A percentile compares a stretch with the other conserved stretches of the same genome.
Evolutionary conservation across 2,888 invertebrate species (phyloP).

Genomic region (Agrilus biguttatus): DNA sequence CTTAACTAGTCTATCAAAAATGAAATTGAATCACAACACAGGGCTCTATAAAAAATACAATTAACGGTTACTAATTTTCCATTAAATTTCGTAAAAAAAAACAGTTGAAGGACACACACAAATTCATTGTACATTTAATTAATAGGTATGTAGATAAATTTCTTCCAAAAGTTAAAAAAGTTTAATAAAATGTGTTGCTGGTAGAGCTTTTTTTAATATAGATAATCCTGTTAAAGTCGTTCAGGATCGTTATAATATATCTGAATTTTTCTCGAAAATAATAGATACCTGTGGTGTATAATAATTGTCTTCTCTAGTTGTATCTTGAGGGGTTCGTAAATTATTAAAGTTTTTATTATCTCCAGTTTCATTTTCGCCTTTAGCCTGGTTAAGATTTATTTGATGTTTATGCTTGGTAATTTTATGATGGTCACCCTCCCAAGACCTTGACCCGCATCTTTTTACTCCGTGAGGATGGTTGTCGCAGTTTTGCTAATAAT

Average conservation of each 20-base stretch:
- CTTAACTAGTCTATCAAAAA: too few species aligned
- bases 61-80: too few species aligned
- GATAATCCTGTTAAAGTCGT: too few species aligned
- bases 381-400: constrained; percentile 7
- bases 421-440: constrained; percentile 44
- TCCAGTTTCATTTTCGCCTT: neutral
- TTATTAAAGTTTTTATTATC: constrained; percentile 2
- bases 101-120: too few species aligned
- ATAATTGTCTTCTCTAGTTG: constrained; percentile 10
- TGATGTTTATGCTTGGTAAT: constrained; percentile 38
- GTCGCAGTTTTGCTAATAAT: neutral
- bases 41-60: too few species aligned
- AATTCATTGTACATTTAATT: too few species aligned
- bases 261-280: neutral
- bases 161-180: too few species aligned
- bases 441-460: constrained; percentile 44
- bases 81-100: too few species aligned
- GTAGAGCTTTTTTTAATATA: too few species aligned
- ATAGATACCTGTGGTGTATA: constrained; percentile 17
- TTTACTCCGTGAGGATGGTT: constrained; percentile 40
- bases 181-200: too few species aligned
- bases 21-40: neutral
- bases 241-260: too few species aligned
- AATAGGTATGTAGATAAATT: too few species aligned
- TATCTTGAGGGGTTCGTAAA: constrained; percentile 5